Evolutionary conservation across 2,888 invertebrate genomes (phyloP).

Genomic region (Azorinus chamasolen): DNA sequence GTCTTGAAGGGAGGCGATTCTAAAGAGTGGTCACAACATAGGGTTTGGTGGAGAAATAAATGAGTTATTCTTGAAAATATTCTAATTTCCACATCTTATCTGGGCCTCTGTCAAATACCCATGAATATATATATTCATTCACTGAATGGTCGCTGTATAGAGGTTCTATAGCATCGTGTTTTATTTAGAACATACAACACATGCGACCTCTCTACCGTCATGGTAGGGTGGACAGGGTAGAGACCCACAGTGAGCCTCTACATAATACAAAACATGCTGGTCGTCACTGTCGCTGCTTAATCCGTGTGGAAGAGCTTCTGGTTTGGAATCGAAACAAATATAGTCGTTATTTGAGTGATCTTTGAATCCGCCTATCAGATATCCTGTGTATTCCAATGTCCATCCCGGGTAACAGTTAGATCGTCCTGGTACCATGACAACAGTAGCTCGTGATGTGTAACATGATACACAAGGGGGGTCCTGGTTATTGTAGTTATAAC

Average conservation of each 20-base stretch:
- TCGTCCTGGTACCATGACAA: constrained; percentile 22
- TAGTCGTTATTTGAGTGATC: constrained; percentile 3
- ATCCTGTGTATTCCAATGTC: constrained; percentile 24
- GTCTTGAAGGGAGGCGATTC: too few species aligned
- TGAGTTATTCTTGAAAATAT: too few species aligned
- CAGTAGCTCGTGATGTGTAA: background rate
- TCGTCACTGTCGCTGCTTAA: constrained; percentile 14
- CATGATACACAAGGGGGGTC: constrained; percentile 21
- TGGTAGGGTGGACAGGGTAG: constrained; percentile 39
- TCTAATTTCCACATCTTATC: too few species aligned
- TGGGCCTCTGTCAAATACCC: too few species aligned
- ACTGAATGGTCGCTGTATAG: too few species aligned
- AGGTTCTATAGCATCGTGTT: too few species aligned
- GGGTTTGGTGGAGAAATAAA: too few species aligned
- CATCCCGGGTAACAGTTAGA: constrained; percentile 19
- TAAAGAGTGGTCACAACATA: too few species aligned
- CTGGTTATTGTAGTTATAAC: constrained; percentile 10
- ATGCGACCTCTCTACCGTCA: constrained; percentile 42
- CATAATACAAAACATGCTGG: constrained; percentile 16
- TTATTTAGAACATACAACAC: constrained; percentile 45
- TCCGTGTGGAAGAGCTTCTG: constrained; percentile 8
- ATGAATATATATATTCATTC: too few species aligned
- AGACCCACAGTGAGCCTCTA: constrained; percentile 22
- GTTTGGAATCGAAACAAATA: constrained; percentile 12
- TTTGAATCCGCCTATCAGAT: background rate